A percentile compares a stretch with the other conserved stretches of the same genome.
These are phyloP conservation scores for Anarsia innoxiella DNA, from an alignment of 2,888 invertebrate species.

Conservation along the genomic window DNA sequence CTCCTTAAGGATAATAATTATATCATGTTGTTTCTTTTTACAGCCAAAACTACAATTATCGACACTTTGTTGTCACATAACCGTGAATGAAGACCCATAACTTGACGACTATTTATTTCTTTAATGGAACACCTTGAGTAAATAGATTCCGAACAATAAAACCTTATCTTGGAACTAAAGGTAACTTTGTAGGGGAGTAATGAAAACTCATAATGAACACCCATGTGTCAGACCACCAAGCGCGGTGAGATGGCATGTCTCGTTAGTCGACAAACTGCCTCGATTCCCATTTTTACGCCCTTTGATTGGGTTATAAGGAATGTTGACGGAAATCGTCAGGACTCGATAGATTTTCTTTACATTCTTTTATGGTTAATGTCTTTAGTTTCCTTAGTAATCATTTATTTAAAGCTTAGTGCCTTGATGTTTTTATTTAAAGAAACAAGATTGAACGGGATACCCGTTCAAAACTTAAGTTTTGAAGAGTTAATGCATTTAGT, in stretches of 20 bases:
- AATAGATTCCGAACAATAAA: slow-evolving; percentile 38
- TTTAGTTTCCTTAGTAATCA: too few relatives aligned
- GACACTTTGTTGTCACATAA: slow-evolving; percentile 19
- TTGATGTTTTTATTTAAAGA: too few relatives aligned
- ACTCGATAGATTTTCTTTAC: too few relatives aligned
- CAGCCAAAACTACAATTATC: neutral
- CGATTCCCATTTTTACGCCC: slow-evolving; percentile 1
- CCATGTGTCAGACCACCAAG: slow-evolving; percentile 45
- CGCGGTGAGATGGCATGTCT: slow-evolving; percentile 15
- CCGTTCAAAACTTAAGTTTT: too few relatives aligned
- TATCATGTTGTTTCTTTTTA: too few relatives aligned
- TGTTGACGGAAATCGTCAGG: neutral
- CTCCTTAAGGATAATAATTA: too few relatives aligned
- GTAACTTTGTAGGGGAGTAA: slow-evolving; percentile 36
- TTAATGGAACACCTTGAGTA: slow-evolving; percentile 33
- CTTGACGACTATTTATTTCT: slow-evolving; percentile 37
- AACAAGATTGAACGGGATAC: too few relatives aligned
- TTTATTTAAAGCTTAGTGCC: too few relatives aligned
- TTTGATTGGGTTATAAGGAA: neutral
- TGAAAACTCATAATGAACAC: slow-evolving; percentile 24
- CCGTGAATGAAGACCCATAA: slow-evolving; percentile 32
- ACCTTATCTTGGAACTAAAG: slow-evolving; percentile 41
- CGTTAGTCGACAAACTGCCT: slow-evolving; percentile 6
- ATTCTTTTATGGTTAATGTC: too few relatives aligned
- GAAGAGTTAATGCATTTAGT: neutral